phyloP scores from a whole-genome alignment of 2,888 invertebrate genomes.

The Parapristionchus giblindavisi region DNA sequence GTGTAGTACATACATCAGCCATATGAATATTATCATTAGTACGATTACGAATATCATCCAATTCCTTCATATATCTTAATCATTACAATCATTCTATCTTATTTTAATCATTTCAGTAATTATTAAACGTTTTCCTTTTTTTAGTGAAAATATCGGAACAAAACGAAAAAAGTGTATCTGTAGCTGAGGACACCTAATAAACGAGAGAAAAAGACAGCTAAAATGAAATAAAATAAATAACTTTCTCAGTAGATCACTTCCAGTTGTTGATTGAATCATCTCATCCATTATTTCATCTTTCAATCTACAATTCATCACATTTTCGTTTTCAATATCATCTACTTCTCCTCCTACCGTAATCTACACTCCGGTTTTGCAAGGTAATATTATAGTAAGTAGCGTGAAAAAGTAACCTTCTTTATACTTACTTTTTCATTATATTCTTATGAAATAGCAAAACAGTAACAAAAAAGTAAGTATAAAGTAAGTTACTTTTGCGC shows the following conservation, averaged over 20 bases:
- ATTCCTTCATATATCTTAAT: constrained; percentile 47
- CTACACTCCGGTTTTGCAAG: no score
- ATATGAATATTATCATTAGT: constrained; percentile 50
- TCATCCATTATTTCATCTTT: constrained; percentile 49
- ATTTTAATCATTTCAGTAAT: no score
- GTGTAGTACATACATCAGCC: constrained; percentile 55
- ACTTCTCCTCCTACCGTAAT: neutral
- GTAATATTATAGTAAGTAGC: no score
- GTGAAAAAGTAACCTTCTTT: no score
- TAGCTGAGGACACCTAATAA: neutral
- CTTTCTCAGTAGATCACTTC: constrained; percentile 49
- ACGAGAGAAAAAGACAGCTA: no score
- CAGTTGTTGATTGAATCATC: constrained; percentile 49
- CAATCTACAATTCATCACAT: constrained; percentile 39
- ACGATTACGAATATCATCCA: constrained; percentile 45
- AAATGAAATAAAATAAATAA: constrained; percentile 28
- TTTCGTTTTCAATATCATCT: neutral
- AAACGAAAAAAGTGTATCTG: no score
- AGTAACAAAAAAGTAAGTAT: no score
- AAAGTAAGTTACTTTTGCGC: no score
- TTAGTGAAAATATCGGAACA: neutral
- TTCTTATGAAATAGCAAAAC: no score
- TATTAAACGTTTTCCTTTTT: no score
- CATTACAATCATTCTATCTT: neutral
- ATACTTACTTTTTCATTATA: no score